Conservation (phyloP, 2,888 invertebrate species). For the Phortica magna region DNA sequence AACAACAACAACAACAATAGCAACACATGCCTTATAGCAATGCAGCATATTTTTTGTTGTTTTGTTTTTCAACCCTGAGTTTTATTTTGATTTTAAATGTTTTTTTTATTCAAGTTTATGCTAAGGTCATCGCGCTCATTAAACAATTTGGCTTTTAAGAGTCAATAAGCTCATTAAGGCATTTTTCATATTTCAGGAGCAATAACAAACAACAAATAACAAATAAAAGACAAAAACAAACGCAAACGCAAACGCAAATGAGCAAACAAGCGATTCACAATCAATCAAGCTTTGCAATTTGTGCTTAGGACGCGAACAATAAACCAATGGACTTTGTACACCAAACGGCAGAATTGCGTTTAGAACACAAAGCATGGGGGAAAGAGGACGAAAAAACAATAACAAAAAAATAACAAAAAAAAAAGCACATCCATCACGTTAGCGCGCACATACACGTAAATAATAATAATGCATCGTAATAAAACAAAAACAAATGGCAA, state of each 20-base stretch:
- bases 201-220: too few relatives aligned
- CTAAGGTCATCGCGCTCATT: too few relatives aligned
- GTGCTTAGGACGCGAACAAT: not conserved
- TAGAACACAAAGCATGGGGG: too few relatives aligned
- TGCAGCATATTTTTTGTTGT: too few relatives aligned
- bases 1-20: not conserved
- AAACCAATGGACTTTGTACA: not conserved
- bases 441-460: not conserved
- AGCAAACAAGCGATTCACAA: not conserved
- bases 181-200: not conserved
- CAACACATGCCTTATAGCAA: too few relatives aligned
- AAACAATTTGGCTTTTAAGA: not conserved
- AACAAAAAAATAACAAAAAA: not conserved
- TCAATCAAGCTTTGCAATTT: conserved; percentile 1
- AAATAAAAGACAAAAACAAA: too few relatives aligned
- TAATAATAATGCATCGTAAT: conserved; percentile 15
- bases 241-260: not conserved
- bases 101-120: too few relatives aligned
- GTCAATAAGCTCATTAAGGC: conserved; percentile 1
- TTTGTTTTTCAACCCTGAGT: not conserved
- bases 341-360: not conserved
- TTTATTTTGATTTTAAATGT: not conserved
- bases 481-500: conserved; percentile 16
- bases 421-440: not conserved
- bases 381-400: too few relatives aligned